Evolutionary conservation across 2,888 invertebrate species (phyloP).

Genomic region (Furcula furcula): DNA sequence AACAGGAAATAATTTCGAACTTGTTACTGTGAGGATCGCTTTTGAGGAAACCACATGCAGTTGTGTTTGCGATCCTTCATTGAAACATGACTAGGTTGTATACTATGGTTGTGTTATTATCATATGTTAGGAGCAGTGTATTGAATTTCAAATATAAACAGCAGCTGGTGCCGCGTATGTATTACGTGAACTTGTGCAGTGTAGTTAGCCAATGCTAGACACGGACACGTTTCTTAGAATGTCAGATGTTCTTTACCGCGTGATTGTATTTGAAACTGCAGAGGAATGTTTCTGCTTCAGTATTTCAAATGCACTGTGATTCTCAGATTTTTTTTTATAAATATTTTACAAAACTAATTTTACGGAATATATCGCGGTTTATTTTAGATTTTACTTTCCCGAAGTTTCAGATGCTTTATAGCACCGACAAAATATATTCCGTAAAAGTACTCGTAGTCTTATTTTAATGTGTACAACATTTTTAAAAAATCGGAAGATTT

Average conservation of each 20-base stretch:
- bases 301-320: too few species aligned
- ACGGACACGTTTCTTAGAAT: background rate
- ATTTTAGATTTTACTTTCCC: too few species aligned
- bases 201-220: slow-evolving; percentile 1
- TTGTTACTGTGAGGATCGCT: slow-evolving; percentile 56
- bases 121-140: slow-evolving; percentile 36
- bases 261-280: background rate
- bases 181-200: slow-evolving; percentile 29
- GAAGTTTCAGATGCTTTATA: too few species aligned
- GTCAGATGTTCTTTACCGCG: background rate
- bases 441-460: too few species aligned
- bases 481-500: too few species aligned
- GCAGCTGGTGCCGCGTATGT: slow-evolving; percentile 34
- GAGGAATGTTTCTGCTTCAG: background rate
- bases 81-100: slow-evolving; percentile 49
- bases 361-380: too few species aligned
- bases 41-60: slow-evolving; percentile 47
- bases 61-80: slow-evolving; percentile 43
- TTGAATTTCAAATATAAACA: slow-evolving; percentile 42
- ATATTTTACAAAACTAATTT: too few species aligned
- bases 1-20: slow-evolving; percentile 72
- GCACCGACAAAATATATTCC: too few species aligned
- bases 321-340: too few species aligned
- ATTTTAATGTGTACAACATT: too few species aligned
- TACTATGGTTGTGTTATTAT: slow-evolving; percentile 49